phyloP scores from a whole-genome alignment of 1,140 invertebrate species.

The Euwallacea fornicatus region DNA sequence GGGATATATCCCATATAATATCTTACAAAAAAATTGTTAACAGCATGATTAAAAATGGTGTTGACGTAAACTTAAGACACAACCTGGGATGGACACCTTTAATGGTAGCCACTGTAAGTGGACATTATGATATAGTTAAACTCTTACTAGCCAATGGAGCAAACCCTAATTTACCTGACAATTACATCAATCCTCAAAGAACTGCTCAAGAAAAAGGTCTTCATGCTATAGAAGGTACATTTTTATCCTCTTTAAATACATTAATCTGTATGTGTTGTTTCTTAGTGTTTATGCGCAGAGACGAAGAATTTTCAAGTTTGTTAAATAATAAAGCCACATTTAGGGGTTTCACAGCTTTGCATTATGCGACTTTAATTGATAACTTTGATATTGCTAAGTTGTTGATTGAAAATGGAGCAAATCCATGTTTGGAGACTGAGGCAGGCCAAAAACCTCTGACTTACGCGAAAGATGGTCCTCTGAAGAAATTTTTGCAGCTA shows the following conservation, averaged over 20 bases:
- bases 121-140: slow-evolving; percentile 65
- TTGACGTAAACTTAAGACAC: slow-evolving; percentile 68
- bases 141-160: slow-evolving; percentile 75
- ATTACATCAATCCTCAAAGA: slow-evolving; percentile 73
- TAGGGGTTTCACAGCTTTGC: slow-evolving; percentile 83
- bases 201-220: slow-evolving; percentile 56
- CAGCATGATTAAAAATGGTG: slow-evolving; percentile 51
- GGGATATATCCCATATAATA: neutral
- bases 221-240: slow-evolving; percentile 50
- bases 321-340: slow-evolving; percentile 77
- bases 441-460: slow-evolving; percentile 76
- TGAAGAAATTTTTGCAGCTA: slow-evolving; percentile 45
- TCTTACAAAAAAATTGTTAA: neutral
- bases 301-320: slow-evolving; percentile 66
- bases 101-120: slow-evolving; percentile 82
- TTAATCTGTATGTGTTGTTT: slow-evolving; percentile 10
- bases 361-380: slow-evolving; percentile 84
- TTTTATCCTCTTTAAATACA: slow-evolving; percentile 7
- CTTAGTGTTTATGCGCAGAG: slow-evolving; percentile 49
- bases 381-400: slow-evolving; percentile 62
- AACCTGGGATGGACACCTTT: slow-evolving; percentile 83
- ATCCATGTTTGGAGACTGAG: slow-evolving; percentile 76
- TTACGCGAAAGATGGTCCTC: slow-evolving; percentile 66
- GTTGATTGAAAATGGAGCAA: slow-evolving; percentile 68
- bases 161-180: slow-evolving; percentile 77